Base-by-base conservation (phyloP, 1,140 invertebrate species). In the Spodoptera frugiperda region DNA sequence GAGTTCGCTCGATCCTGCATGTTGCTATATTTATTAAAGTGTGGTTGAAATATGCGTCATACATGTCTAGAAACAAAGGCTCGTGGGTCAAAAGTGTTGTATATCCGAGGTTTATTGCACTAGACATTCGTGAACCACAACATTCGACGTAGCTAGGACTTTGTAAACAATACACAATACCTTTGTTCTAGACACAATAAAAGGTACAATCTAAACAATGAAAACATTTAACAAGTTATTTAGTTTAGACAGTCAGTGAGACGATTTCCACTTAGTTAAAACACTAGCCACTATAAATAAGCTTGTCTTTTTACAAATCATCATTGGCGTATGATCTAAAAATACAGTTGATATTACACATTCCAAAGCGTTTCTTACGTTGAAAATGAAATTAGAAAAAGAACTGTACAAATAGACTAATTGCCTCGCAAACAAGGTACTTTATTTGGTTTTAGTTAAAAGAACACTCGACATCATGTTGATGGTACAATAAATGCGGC, bases 221-320 rank as follows among this genome's bases (percentile, higher is more conserved):
- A 65, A 81, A 76, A 78, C 78, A 79, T 74, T 82, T 82, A 83
- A 87, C 81, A 81, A 77, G 75, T 78, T 84, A 82, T 78, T 75
- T 76, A 76, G 80, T 78, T 75, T 76, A 76, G 80, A 85, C 57
- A 77, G 80, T 61, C 84, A 79, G 79, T 83, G 55, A 84, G 77
- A 85, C 78, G 77, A 80, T 59, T 75, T 82, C 74, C 81, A 83
- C 81, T 83, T 82, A 78, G 80, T 81, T 82, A 75, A 82, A 78
- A 87, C 77, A 82, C 84, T 86, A 89, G 61, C 87, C 81, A 89
- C 78, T 83, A 83, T 88, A 79, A 86, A 82, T 82, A 86, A 89
- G 61, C 85, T 84, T 90, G 87, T 90, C 87, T 90, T 90, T 91
- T 90, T 80, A 87, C 82, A 82, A 82, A 86, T 77, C 80, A 86